Evolutionary conservation across 1,140 invertebrate genomes (phyloP).

Genomic region (Trichomalopsis sarcophagae): DNA sequence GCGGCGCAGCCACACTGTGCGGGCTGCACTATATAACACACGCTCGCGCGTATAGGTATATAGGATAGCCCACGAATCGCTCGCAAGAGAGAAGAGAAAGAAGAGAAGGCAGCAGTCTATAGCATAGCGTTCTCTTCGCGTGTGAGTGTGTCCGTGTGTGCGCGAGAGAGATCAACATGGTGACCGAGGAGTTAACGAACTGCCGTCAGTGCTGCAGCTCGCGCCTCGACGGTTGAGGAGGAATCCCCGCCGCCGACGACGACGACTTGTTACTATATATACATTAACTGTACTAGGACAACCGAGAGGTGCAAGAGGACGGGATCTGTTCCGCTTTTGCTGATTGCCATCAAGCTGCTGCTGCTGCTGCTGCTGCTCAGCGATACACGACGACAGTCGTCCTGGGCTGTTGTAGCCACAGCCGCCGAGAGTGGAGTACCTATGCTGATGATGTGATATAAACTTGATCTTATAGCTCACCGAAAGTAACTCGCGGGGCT

Average conservation of each 20-base stretch:
- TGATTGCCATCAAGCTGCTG: constrained; percentile 4
- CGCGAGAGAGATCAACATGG: constrained; percentile 64
- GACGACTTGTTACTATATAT: background rate
- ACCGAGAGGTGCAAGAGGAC: background rate
- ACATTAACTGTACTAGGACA: background rate
- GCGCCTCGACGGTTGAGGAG: constrained; percentile 30
- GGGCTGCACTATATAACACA: too few relatives aligned
- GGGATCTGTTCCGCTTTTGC: too few relatives aligned
- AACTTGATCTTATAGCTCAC: constrained; percentile 50
- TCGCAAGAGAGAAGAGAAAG: constrained; percentile 14
- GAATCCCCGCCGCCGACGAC: constrained; percentile 5
- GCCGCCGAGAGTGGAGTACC: background rate
- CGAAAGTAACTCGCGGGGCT: constrained; percentile 39
- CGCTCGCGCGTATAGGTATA: background rate
- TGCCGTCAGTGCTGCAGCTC: constrained; percentile 54
- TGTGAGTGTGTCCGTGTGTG: constrained; percentile 14
- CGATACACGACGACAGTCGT: background rate
- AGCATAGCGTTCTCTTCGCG: background rate
- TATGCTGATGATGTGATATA: constrained; percentile 53
- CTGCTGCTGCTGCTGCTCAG: background rate
- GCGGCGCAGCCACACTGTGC: background rate
- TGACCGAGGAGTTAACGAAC: constrained; percentile 67
- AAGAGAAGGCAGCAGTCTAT: background rate
- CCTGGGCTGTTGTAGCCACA: constrained; percentile 15
- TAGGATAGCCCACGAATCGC: background rate